Percentiles rank a stretch among this genome's conserved stretches.
phyloP scores from a whole-genome alignment of 2,113 vertebrate species.

The Centrocercus urophasianus region DNA sequence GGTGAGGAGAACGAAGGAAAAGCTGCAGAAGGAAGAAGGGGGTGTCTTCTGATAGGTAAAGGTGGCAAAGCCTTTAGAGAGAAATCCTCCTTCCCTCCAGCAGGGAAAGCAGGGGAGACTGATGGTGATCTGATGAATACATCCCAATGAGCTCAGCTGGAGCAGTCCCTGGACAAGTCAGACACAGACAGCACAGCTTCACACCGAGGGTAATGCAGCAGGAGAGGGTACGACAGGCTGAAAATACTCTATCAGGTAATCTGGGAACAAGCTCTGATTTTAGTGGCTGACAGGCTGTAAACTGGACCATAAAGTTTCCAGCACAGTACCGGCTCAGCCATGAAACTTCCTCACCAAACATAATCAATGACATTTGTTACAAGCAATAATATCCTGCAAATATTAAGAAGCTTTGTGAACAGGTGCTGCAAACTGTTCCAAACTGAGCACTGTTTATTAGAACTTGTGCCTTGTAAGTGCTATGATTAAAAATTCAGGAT shows the following conservation, averaged over 20 bases:
- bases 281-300: neutral
- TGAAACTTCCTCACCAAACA: neutral
- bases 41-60: neutral
- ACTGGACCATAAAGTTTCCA: neutral
- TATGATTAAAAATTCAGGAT: neutral
- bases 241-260: neutral
- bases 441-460: neutral
- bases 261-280: neutral
- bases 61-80: neutral
- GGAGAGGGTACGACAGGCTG: neutral
- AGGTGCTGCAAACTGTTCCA: neutral
- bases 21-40: neutral
- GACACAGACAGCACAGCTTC: neutral
- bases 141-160: fast-evolving
- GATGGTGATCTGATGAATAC: neutral
- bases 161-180: neutral
- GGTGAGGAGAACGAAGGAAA: fast-evolving
- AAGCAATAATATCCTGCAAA: neutral
- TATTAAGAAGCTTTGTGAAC: neutral
- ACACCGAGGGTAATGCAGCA: neutral
- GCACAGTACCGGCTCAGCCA: neutral
- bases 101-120: neutral
- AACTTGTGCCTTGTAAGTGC: neutral
- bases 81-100: neutral
- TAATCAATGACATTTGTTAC: neutral